A percentile compares a stretch with the other conserved stretches of the same genome.
These are phyloP conservation scores for Genyomyrus donnyi DNA, from an alignment of 2,113 vertebrate genomes.

Conservation along the genomic window DNA sequence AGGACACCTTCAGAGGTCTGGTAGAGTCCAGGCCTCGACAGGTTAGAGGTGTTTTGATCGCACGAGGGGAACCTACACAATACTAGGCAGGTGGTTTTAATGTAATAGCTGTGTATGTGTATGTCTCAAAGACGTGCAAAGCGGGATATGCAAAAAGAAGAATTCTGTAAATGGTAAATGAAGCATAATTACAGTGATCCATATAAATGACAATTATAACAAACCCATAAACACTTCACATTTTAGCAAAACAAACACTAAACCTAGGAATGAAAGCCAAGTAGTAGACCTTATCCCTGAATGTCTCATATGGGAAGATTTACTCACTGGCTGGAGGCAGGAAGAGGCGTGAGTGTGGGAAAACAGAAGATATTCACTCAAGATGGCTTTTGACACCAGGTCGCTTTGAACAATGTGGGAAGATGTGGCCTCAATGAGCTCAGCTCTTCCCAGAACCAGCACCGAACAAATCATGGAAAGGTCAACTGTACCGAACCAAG, in stretches of 20 bases:
- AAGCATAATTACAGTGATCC: neutral
- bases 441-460: neutral
- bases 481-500: neutral
- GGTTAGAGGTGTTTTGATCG: too few relatives aligned
- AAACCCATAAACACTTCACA: neutral
- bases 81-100: neutral
- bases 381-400: conserved; percentile 1
- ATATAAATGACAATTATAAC: neutral
- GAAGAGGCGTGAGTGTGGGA: neutral
- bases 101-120: neutral
- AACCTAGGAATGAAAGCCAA: neutral
- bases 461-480: neutral
- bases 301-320: neutral
- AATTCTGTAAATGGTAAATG: neutral
- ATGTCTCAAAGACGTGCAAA: neutral
- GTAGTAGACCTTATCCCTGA: neutral
- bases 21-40: neutral
- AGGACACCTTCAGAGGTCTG: neutral
- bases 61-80: neutral
- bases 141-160: neutral
- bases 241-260: neutral
- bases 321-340: neutral
- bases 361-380: neutral
- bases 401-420: neutral
- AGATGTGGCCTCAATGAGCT: neutral